phyloP scores from a whole-genome alignment of 2,113 vertebrate species.

The Cyprinodon brontotheroides region DNA sequence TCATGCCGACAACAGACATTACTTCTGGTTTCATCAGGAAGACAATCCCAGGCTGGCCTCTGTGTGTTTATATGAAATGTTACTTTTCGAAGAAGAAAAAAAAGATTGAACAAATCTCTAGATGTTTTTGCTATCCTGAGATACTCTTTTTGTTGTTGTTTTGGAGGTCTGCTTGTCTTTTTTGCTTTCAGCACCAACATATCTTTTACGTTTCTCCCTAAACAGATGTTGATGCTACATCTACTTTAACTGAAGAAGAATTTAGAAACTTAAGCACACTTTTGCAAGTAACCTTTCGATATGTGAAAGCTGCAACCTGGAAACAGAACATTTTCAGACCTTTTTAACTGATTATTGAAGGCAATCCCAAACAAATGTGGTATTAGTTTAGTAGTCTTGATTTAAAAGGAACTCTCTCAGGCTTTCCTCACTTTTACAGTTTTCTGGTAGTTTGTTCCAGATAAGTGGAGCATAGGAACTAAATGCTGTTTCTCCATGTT shows the following conservation, averaged over 20 bases:
- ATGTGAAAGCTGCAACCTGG: neutral
- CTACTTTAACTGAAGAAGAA: neutral
- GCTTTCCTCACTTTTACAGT: no score
- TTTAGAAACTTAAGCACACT: neutral
- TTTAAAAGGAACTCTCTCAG: no score
- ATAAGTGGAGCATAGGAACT: no score
- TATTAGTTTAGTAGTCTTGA: no score
- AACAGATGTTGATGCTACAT: neutral
- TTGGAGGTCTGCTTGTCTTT: neutral
- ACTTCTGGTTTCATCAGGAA: slow-evolving; percentile 71
- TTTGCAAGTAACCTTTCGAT: neutral
- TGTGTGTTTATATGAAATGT: slow-evolving; percentile 29
- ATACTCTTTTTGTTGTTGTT: neutral
- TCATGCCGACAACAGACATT: slow-evolving; percentile 70
- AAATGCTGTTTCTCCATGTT: no score
- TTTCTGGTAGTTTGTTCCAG: no score
- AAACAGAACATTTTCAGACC: neutral
- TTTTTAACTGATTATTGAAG: neutral
- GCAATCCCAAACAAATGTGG: no score
- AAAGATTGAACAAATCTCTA: neutral
- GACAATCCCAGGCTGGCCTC: slow-evolving; percentile 68
- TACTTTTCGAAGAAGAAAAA: neutral
- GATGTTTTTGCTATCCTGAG: neutral
- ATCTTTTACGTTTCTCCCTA: neutral
- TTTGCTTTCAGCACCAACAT: neutral